Percentiles rank a stretch among this genome's conserved stretches.
Conservation (phyloP, 2,113 vertebrate genomes). For the Spilogale gracilis region DNA sequence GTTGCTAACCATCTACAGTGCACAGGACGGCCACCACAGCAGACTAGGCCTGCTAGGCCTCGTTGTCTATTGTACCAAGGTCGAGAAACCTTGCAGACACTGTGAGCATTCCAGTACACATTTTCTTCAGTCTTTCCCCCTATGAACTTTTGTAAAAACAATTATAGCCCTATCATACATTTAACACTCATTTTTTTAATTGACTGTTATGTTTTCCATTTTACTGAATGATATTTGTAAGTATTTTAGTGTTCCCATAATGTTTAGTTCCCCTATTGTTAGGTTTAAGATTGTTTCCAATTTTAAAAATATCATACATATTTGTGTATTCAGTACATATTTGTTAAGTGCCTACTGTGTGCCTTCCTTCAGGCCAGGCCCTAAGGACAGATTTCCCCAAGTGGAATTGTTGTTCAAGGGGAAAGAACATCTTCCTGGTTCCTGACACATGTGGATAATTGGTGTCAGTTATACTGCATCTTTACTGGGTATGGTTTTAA, state of each 20-base stretch:
- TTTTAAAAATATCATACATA: slow-evolving; percentile 10
- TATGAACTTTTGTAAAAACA: not conserved
- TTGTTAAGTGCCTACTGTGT: not conserved
- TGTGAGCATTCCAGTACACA: not conserved
- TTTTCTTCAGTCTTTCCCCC: not conserved
- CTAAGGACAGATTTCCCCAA: not conserved
- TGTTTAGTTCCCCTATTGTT: not conserved
- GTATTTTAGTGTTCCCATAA: not conserved
- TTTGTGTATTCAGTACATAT: slow-evolving; percentile 32
- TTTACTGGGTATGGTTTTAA: not conserved
- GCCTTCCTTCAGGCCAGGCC: not conserved
- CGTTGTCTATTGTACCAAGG: not conserved
- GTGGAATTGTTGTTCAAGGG: not conserved
- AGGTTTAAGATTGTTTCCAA: not conserved
- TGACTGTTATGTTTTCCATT: slow-evolving; percentile 17
- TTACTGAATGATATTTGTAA: slow-evolving; percentile 6
- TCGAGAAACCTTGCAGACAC: not conserved
- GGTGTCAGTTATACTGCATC: not conserved
- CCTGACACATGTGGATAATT: not conserved
- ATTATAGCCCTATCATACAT: not conserved
- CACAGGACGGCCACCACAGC: not conserved
- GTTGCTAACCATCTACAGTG: not conserved
- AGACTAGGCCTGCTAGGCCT: not conserved
- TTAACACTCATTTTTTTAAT: not conserved
- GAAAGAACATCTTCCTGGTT: not conserved